Conservation (phyloP, 2,797 vertebrate species). For the Spea hammondii region DNA sequence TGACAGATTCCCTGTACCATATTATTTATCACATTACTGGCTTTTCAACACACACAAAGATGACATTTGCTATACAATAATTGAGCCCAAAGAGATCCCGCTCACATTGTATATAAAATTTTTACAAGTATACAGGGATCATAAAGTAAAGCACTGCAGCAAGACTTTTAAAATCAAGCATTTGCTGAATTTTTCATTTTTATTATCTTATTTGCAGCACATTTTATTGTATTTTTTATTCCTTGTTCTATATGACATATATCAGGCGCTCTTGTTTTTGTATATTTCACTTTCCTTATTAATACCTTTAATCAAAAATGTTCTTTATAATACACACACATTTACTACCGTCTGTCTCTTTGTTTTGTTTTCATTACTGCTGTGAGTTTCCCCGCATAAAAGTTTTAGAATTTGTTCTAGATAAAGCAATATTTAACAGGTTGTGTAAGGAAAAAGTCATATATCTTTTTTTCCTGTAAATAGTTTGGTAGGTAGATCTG, state of each 20-base stretch:
- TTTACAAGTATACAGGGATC: slow-evolving; percentile 50
- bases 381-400: neutral
- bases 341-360: neutral
- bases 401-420: neutral
- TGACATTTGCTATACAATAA: slow-evolving; percentile 47
- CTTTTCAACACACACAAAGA: slow-evolving; percentile 35
- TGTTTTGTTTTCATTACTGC: neutral
- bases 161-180: slow-evolving; percentile 31
- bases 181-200: slow-evolving; percentile 35
- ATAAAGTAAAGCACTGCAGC: slow-evolving; percentile 18
- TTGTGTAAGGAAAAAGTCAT: no score
- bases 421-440: neutral
- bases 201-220: slow-evolving; percentile 40
- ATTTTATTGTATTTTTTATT: slow-evolving; percentile 24
- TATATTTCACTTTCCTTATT: slow-evolving; percentile 2
- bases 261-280: slow-evolving; percentile 2
- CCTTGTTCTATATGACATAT: slow-evolving; percentile 2
- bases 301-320: slow-evolving; percentile 1
- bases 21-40: slow-evolving; percentile 39
- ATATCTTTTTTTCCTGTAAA: no score
- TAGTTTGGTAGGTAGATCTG: no score
- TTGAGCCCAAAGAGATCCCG: slow-evolving; percentile 52
- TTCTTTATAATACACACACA: neutral
- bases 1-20: slow-evolving; percentile 45
- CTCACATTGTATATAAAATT: slow-evolving; percentile 42